phyloP scores from a whole-genome alignment of 92 coral and sea anemone species.

The Zoanthus sociatus region DNA sequence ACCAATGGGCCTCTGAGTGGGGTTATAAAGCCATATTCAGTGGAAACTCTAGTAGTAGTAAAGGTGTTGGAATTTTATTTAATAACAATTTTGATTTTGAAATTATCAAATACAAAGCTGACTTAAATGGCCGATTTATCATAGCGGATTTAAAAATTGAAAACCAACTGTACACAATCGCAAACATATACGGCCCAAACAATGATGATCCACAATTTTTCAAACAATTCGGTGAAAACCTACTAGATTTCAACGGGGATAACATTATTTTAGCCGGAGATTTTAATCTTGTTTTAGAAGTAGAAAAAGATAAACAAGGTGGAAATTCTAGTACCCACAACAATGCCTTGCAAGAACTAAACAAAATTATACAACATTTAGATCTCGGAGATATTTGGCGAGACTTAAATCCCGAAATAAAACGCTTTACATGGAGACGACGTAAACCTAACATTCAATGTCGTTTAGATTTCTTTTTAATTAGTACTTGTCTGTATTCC shows the following conservation, averaged over 20 bases:
- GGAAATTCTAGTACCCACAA: neutral
- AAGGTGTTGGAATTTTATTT: neutral
- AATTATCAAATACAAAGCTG: neutral
- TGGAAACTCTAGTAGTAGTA: neutral
- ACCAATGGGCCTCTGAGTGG: slow-evolving; percentile 23
- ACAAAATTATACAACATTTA: neutral
- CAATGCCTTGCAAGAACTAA: neutral
- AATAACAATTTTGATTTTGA: neutral
- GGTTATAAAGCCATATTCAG: neutral
- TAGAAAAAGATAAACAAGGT: neutral
- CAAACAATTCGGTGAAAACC: neutral
- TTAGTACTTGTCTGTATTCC: neutral
- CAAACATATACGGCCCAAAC: neutral
- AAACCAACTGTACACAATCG: neutral
- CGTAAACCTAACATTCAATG: slow-evolving; percentile 1
- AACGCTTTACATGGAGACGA: neutral
- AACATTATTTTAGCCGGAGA: neutral
- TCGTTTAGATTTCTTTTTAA: slow-evolving; percentile 5
- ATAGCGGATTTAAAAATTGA: neutral
- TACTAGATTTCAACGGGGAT: neutral
- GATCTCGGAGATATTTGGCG: neutral
- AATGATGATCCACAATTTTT: neutral
- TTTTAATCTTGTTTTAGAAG: neutral
- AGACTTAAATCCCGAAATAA: slow-evolving; percentile 6
- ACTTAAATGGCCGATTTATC: neutral